Percentiles rank a stretch among this genome's conserved stretches.
These are phyloP conservation scores for Brachionus asplanchnoidis DNA, from an alignment of 1,140 invertebrate genomes.

Conservation along the genomic window DNA sequence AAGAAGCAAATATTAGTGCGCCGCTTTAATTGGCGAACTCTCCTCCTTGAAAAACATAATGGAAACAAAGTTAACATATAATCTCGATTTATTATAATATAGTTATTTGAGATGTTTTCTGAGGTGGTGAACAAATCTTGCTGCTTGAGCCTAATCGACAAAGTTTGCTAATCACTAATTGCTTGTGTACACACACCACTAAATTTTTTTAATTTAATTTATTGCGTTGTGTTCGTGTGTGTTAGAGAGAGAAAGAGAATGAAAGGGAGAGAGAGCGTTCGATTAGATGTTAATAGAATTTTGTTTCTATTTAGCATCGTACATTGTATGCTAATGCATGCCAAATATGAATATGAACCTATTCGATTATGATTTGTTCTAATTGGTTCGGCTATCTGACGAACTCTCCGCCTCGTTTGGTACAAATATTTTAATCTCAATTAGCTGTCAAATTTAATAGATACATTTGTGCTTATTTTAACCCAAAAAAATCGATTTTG, in stretches of 20 bases:
- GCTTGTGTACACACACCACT: neutral
- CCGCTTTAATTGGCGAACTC: neutral
- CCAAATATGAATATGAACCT: neutral
- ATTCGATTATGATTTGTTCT: neutral
- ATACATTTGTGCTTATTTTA: too few relatives aligned
- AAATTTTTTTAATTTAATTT: neutral
- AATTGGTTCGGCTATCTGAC: neutral
- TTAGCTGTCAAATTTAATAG: neutral
- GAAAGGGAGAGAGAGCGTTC: neutral
- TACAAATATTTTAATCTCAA: neutral
- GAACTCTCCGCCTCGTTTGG: neutral
- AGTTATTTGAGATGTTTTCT: neutral
- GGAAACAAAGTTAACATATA: slow-evolving; percentile 29
- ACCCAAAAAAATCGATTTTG: neutral
- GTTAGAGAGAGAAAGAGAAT: too few relatives aligned
- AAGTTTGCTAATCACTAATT: neutral
- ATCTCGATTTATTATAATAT: slow-evolving; percentile 24
- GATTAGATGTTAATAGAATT: neutral
- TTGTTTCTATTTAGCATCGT: neutral
- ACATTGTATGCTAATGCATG: neutral
- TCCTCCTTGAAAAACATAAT: neutral
- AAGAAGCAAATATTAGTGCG: neutral
- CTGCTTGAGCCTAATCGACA: neutral
- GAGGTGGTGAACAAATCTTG: neutral
- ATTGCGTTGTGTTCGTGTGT: neutral